Evolutionary conservation across 1,140 invertebrate species (phyloP), one percentile per base, ranked within the genome.

Genomic region (Rhagoletis pomonella): DNA sequence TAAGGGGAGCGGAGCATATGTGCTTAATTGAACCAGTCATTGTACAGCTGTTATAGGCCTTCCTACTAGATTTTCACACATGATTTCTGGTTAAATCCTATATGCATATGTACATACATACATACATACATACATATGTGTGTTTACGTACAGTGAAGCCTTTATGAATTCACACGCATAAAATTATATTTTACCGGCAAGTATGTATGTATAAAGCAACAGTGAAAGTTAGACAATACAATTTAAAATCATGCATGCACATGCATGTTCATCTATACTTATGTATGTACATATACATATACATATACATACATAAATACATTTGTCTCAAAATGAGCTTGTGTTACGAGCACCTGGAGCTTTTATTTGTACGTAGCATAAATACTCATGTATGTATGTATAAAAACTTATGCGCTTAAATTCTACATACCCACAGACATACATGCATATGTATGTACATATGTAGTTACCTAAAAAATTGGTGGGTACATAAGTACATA

Each of bases 1-100:
- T 99, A 73, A 95, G 97, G 88, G 98, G 98, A 67, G 98, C 98
- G 4, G 98, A 99, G 93, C 98, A 99, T 92, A 98, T 99, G 96
- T 97, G 97, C 92, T 95, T 99, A 88, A 94, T 97, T 58, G 96
- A 98, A 93, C 98, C 98, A 73, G 95, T 98, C 62, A 97, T 97
- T 90, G 96, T 96, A 87, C 97, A 97, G 92, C 94, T 98, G 90
- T 96, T 98, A 93, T 97, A 95, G 95, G 29, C 17, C 3, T 65
- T 65, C 14, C 64, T 65, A 19, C 64, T 65, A 65, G 29, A 65
- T n/a, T n/a, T 65, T 7, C 17, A n/a, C 64, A 65, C 17, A 65
- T 65, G 6, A 65, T 19, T 9, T 65, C 17, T 14, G 50, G 50
- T 55, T 55, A 55, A 14, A 62, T n/a, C n/a, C 29, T 29, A 29